Conservation (phyloP, 2,113 vertebrate genomes). For the Emberiza fucata region DNA sequence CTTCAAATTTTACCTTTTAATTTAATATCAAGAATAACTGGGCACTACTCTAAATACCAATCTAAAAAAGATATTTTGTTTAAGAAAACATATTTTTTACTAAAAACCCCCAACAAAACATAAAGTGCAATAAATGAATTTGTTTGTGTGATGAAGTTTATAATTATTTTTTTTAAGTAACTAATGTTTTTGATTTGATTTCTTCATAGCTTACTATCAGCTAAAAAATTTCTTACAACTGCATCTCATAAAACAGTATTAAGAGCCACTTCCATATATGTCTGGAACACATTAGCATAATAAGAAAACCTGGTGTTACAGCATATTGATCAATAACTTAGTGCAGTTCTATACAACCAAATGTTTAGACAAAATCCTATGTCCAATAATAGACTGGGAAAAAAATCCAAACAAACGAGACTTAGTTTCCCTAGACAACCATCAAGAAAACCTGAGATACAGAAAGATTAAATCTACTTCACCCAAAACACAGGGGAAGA, state of each 20-base stretch:
- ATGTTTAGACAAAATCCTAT: background rate
- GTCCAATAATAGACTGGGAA: background rate
- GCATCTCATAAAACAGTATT: background rate
- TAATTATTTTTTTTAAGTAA: background rate
- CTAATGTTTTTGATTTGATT: background rate
- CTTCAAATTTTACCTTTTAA: background rate
- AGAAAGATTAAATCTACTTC: background rate
- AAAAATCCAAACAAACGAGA: background rate
- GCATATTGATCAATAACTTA: background rate
- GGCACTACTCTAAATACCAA: background rate
- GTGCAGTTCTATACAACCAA: background rate
- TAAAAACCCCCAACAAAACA: accelerated
- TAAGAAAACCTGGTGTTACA: background rate
- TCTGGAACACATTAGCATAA: background rate
- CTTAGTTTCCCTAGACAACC: background rate
- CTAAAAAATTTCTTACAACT: background rate
- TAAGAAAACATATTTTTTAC: background rate
- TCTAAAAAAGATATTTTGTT: background rate
- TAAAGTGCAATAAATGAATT: background rate
- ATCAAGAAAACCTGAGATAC: background rate
- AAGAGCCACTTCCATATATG: background rate
- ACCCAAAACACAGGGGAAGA: background rate
- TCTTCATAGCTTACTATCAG: background rate
- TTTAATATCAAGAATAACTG: background rate
- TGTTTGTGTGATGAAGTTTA: background rate